These are phyloP conservation scores for Anabas testudineus DNA, from an alignment of 2,797 vertebrate species.

Conservation along the genomic window DNA sequence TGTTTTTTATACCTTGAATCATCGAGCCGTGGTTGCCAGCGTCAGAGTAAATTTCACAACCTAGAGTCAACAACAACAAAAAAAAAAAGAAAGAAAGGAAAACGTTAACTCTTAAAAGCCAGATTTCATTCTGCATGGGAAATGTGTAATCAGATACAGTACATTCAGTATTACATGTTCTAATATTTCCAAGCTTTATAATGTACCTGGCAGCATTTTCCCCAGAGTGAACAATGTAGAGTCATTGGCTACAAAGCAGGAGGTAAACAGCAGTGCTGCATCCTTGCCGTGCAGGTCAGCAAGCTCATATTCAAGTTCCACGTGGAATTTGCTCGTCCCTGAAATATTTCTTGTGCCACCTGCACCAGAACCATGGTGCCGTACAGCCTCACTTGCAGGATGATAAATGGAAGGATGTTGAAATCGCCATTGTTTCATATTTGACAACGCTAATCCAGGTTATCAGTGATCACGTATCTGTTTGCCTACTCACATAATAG, in stretches of 20 bases:
- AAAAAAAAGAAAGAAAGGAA: not conserved
- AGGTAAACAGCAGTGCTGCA: slow-evolving; percentile 91
- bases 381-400: slow-evolving; percentile 87
- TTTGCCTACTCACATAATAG: slow-evolving; percentile 87
- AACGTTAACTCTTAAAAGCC: not conserved
- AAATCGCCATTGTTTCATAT: not conserved
- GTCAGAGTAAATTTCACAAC: slow-evolving; percentile 95
- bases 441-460: not conserved
- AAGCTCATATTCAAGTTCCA: slow-evolving; percentile 91
- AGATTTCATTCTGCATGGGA: too few relatives aligned
- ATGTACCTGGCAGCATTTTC: slow-evolving; percentile 91
- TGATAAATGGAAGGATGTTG: not conserved
- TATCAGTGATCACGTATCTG: not conserved
- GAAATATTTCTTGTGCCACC: slow-evolving; percentile 96
- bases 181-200: not conserved
- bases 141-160: not conserved
- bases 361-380: slow-evolving; percentile 91
- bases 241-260: slow-evolving; percentile 96
- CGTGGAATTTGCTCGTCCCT: slow-evolving; percentile 94
- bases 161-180: not conserved
- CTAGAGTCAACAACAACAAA: slow-evolving; percentile 69
- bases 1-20: slow-evolving; percentile 95
- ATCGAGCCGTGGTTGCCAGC: slow-evolving; percentile 94
- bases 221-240: slow-evolving; percentile 94
- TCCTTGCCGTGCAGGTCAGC: slow-evolving; percentile 94